Base-by-base conservation (phyloP, 2,113 vertebrate species). In the Malaclemys terrapin region DNA sequence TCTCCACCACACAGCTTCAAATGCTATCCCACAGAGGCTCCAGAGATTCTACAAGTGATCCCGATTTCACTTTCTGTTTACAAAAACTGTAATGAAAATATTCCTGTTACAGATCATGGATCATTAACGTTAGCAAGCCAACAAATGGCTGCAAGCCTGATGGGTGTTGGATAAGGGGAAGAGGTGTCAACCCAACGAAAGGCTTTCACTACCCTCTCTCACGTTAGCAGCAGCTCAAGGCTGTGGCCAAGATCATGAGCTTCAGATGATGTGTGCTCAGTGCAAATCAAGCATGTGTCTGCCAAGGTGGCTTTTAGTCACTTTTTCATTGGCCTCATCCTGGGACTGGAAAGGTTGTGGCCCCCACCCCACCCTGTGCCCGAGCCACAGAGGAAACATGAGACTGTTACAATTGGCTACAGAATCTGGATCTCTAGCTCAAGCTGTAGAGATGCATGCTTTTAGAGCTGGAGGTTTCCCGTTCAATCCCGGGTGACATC, bases 41-140 rank as follows among this genome's bases (percentile, higher is more conserved):
- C n/a, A 49, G 81, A 89, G 3, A 1, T 27, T 91, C 86, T 93
- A 38, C 65, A 47, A 35, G 57, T 12, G 12, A 31, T 59, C 27
- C 57, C 57, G 91, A 80, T 94, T 95, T 93, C 31, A 76, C 14
- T 59, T 52, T 90, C 76, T 91, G 89, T 94, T 93, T 82, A 76
- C 87, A 90, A 91, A 96, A 93, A 93, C 76, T 14, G 17, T 75
- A 84, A 82, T 81, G 90, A 95, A 94, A 96, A 96, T 91, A 93
- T 8, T 90, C 75, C 91, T 85, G 95, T 93, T 96, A 96, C 90
- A 93, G 45, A 87, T 96, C 93, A 90, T 59, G 90, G 69, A 96
- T 53, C 50, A 85, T 89, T 96, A 95, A 56, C 65, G 93, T 93
- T 80, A 91, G 76, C 59, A 65, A 91, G 65, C 59, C 86, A 89